Conservation (phyloP, 2,888 invertebrate genomes). For the Pollenia amentaria region DNA sequence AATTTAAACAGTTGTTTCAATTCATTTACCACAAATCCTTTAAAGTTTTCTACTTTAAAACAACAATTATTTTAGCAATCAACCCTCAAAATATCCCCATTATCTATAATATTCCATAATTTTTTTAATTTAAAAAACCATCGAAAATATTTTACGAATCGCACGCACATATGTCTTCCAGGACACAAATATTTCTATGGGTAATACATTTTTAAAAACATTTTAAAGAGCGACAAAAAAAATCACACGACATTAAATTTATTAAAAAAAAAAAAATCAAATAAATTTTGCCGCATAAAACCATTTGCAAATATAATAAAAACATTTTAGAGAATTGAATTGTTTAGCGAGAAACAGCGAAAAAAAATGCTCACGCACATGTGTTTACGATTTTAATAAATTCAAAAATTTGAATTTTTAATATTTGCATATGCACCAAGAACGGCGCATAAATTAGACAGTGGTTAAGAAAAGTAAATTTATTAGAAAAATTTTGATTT, state of each 20-base stretch:
- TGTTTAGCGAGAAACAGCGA: neutral
- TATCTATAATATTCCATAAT: no score
- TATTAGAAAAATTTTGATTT: no score
- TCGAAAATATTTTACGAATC: no score
- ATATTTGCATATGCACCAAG: constrained; percentile 25
- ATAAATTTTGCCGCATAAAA: neutral
- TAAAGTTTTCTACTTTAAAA: no score
- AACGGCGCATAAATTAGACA: neutral
- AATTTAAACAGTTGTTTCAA: no score
- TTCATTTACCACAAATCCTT: no score
- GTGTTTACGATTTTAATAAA: constrained; percentile 51
- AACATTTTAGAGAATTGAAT: constrained; percentile 41
- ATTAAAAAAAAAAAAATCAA: neutral
- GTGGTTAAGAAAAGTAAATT: neutral
- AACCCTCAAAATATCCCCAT: no score
- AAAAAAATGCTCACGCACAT: constrained; percentile 29
- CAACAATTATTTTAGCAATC: no score
- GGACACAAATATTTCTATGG: no score
- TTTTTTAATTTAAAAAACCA: no score
- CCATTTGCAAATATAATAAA: neutral
- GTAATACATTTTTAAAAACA: no score
- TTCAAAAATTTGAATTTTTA: constrained; percentile 56
- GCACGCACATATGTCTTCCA: no score
- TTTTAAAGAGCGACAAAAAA: neutral
- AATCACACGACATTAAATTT: neutral